phyloP scores from a whole-genome alignment of 1,140 invertebrate species.

The Megalopta genalis region DNA sequence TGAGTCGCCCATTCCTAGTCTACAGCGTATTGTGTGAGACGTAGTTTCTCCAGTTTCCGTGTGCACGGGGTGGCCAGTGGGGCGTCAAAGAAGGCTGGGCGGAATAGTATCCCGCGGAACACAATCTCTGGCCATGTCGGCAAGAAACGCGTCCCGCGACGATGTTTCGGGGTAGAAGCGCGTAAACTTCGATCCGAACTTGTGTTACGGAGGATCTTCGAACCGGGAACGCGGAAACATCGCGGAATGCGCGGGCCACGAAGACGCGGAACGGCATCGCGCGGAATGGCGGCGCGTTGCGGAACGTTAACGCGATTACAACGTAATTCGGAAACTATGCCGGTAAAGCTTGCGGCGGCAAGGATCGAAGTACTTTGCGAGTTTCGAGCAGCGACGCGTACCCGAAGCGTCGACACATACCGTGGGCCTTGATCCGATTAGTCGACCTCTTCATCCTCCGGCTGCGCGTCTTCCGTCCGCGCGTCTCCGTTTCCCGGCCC shows the following conservation, averaged over 20 bases:
- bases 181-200: no score
- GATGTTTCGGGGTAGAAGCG: no score
- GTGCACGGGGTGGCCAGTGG: no score
- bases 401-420: constrained; percentile 40
- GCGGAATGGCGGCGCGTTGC: neutral
- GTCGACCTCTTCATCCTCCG: constrained; percentile 30
- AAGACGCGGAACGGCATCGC: neutral
- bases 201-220: no score
- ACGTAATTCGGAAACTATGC: constrained; percentile 65
- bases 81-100: no score
- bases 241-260: constrained; percentile 8
- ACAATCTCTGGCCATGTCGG: neutral
- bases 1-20: no score
- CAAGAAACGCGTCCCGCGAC: neutral
- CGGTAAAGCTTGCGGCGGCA: constrained; percentile 41
- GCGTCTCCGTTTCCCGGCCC: constrained; percentile 26
- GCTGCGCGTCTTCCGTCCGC: neutral
- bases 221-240: neutral
- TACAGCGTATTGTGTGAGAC: no score
- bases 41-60: no score
- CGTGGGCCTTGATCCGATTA: constrained; percentile 48
- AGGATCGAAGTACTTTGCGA: constrained; percentile 58
- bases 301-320: constrained; percentile 66
- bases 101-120: no score
- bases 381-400: constrained; percentile 50